phyloP scores from a whole-genome alignment of 2,113 vertebrate species.

The Sterrhoptilus dennistouni region DNA sequence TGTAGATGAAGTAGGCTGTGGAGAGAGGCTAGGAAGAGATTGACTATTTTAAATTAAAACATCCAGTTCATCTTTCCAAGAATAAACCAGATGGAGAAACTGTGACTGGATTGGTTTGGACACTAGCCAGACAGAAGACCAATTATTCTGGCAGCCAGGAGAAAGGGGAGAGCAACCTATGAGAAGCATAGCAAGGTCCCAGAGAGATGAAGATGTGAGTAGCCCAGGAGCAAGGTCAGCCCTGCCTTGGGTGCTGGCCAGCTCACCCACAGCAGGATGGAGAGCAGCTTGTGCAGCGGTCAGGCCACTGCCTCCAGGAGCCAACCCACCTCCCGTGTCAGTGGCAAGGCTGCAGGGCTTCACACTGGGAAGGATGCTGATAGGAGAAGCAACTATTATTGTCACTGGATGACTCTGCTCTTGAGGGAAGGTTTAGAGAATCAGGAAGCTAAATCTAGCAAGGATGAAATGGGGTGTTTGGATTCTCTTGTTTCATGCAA shows the following conservation, averaged over 20 bases:
- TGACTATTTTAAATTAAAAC: not conserved
- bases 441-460: not conserved
- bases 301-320: not conserved
- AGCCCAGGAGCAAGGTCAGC: slow-evolving; percentile 35
- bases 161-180: not conserved
- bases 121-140: not conserved
- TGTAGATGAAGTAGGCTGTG: not conserved
- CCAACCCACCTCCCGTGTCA: not conserved
- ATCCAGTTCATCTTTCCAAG: not conserved
- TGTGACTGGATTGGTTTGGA: not conserved
- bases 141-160: not conserved
- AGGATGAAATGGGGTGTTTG: not conserved
- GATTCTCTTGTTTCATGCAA: not conserved
- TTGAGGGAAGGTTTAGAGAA: not conserved
- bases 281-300: not conserved
- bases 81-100: slow-evolving; percentile 44
- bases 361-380: not conserved
- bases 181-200: not conserved
- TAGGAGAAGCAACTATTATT: not conserved
- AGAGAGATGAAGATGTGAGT: not conserved
- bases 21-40: not conserved
- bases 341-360: not conserved
- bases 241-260: not conserved
- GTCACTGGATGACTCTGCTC: not conserved
- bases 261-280: not conserved